Percentiles rank a stretch among this genome's conserved stretches.
Conservation (phyloP, 1,140 invertebrate genomes). For the Chlorops oryzae region DNA sequence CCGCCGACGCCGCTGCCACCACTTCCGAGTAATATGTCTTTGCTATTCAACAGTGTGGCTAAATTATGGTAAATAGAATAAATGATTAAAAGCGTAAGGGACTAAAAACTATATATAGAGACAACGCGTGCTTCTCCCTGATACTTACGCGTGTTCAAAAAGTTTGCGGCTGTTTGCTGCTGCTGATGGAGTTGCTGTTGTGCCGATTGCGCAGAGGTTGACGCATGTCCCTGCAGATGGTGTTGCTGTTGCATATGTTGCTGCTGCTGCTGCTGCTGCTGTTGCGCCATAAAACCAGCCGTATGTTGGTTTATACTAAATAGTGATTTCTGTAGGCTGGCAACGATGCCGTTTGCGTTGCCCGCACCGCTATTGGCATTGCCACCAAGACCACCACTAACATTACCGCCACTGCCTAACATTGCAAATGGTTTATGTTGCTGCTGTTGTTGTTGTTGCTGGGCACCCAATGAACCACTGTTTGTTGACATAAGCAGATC, state of each 20-base stretch:
- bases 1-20: conserved; percentile 14
- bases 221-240: not conserved
- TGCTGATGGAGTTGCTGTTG: conserved; percentile 12
- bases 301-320: conserved; percentile 22
- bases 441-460: conserved; percentile 17
- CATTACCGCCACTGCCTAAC: conserved; percentile 7
- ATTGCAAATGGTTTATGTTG: conserved; percentile 4
- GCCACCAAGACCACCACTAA: no score
- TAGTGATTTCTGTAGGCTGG: conserved; percentile 25
- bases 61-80: not conserved
- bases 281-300: no score
- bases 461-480: conserved; percentile 5
- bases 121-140: conserved; percentile 31
- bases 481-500: conserved; percentile 26
- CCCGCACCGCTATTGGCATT: no score
- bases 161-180: conserved; percentile 15
- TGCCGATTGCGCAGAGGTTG: conserved; percentile 15
- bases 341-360: conserved; percentile 11
- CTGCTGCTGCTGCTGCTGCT: conserved; percentile 30
- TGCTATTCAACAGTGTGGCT: conserved; percentile 13
- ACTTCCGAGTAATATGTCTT: conserved; percentile 19
- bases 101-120: not conserved
- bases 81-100: not conserved
- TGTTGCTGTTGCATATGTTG: conserved; percentile 10
- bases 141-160: conserved; percentile 17